Evolutionary conservation across 2,113 vertebrate genomes (phyloP).

Genomic region (Hemiprocne comata): DNA sequence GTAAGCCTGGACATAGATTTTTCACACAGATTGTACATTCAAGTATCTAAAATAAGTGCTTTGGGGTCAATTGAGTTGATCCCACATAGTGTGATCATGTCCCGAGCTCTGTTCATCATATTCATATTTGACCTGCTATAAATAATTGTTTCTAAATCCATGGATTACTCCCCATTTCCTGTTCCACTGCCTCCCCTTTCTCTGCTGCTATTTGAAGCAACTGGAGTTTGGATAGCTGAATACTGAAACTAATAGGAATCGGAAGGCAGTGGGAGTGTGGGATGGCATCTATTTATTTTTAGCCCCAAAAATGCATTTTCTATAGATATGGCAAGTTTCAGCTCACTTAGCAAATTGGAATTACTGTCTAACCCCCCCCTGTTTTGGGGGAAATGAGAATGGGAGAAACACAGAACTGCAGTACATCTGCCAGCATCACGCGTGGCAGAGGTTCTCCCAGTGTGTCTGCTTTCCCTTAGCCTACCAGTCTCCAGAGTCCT

Average conservation of each 20-base stretch:
- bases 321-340: background rate
- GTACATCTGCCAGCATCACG: background rate
- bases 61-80: background rate
- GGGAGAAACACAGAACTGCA: background rate
- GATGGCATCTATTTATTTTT: constrained; percentile 19
- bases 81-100: background rate
- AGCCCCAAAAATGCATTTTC: background rate
- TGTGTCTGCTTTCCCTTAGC: background rate
- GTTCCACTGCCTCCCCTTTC: background rate
- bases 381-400: background rate
- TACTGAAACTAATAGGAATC: background rate
- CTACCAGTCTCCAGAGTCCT: background rate
- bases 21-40: background rate
- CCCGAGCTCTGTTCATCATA: background rate
- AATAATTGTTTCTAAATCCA: background rate
- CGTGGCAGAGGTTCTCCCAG: background rate
- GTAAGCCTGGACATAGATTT: background rate
- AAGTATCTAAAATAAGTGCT: background rate
- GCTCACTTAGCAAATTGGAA: background rate
- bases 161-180: background rate
- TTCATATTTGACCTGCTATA: background rate
- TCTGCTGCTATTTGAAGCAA: constrained; percentile 11
- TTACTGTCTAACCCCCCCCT: background rate
- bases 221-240: background rate
- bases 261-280: background rate